phyloP scores from a whole-genome alignment of 1,140 invertebrate species.

The Sesamia nonagrioides region DNA sequence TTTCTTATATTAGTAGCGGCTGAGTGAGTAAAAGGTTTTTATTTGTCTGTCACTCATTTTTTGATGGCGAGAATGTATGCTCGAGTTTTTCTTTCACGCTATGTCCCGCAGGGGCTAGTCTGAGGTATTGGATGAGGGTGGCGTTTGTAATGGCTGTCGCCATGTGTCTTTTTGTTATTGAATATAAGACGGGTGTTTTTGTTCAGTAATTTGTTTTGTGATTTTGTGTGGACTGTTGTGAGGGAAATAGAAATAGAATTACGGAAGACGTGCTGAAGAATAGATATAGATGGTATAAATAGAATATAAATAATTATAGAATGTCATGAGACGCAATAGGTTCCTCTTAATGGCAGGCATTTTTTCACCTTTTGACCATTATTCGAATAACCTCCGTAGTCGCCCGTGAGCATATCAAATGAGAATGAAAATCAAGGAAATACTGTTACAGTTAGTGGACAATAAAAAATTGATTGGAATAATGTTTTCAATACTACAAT shows the following conservation, averaged over 20 bases:
- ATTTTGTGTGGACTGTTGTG: not conserved
- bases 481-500: too few relatives aligned
- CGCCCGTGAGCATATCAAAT: too few relatives aligned
- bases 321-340: too few relatives aligned
- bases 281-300: not conserved
- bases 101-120: slow-evolving; percentile 10
- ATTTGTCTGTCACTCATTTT: slow-evolving; percentile 45
- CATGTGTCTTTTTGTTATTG: slow-evolving; percentile 9
- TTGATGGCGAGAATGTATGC: slow-evolving; percentile 16
- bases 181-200: slow-evolving; percentile 9
- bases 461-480: too few relatives aligned
- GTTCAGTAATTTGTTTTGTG: slow-evolving; percentile 21
- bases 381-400: too few relatives aligned
- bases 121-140: slow-evolving; percentile 19
- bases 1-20: slow-evolving; percentile 15
- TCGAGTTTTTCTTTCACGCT: slow-evolving; percentile 1
- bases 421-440: too few relatives aligned
- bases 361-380: too few relatives aligned
- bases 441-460: too few relatives aligned
- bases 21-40: slow-evolving; percentile 40
- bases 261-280: too few relatives aligned
- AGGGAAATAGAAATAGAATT: not conserved
- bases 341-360: too few relatives aligned
- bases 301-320: too few relatives aligned
- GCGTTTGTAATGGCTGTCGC: not conserved